A percentile compares a stretch with the other conserved stretches of the same genome.
Conservation (phyloP, 2,797 vertebrate genomes). For the Xenops minutus region DNA sequence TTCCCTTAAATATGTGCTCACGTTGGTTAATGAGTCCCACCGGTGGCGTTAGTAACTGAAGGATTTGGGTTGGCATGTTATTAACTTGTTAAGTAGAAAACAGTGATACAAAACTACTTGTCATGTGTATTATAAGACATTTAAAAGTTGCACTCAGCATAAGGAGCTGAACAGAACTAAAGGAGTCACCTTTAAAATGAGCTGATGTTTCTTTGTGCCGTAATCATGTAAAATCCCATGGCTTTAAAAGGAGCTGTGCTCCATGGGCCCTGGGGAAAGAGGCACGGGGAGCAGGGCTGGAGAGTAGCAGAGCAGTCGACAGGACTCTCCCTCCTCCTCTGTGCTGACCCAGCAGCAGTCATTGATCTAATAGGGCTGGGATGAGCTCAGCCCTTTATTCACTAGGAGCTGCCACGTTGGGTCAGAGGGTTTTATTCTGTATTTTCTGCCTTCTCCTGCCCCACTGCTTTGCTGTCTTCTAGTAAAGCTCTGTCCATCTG, state of each 20-base stretch:
- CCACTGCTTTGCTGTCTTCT: neutral
- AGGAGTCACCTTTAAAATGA: conserved; percentile 4
- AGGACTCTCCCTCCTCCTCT: neutral
- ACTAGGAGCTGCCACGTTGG: accelerated
- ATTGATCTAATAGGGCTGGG: neutral
- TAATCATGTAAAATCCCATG: neutral
- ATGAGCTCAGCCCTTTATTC: neutral
- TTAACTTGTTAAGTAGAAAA: conserved; percentile 72
- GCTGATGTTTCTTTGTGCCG: neutral
- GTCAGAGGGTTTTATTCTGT: neutral
- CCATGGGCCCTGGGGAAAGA: neutral
- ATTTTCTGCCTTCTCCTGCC: neutral
- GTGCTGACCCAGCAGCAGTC: neutral
- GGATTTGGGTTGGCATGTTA: conserved; percentile 68
- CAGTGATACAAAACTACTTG: conserved; percentile 62
- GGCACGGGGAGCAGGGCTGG: neutral
- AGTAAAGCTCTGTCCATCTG: neutral
- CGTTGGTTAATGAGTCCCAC: conserved; percentile 70
- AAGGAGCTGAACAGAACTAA: conserved; percentile 33
- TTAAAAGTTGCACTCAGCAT: conserved; percentile 51
- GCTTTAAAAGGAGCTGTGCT: neutral
- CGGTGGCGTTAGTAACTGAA: conserved; percentile 66
- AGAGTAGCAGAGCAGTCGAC: neutral
- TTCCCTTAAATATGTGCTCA: conserved; percentile 70
- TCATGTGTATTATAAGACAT: conserved; percentile 54